Evolutionary conservation across 2,888 invertebrate species (phyloP).

Genomic region (Standfussiana lucernea): DNA sequence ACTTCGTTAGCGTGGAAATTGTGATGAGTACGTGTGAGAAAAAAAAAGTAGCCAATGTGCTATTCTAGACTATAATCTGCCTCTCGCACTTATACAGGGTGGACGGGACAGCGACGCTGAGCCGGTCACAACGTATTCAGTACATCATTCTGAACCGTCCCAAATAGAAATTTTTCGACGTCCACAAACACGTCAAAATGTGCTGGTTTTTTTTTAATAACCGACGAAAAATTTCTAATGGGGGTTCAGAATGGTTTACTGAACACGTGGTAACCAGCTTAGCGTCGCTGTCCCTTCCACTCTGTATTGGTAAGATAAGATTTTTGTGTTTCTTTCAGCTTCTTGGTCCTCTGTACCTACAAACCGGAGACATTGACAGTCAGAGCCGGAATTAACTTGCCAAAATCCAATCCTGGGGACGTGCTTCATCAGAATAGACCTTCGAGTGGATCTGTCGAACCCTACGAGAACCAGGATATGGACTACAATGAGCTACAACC

Average conservation of each 20-base stretch:
- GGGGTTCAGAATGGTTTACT: too few relatives aligned
- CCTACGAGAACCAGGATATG: constrained; percentile 83
- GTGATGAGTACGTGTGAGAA: neutral
- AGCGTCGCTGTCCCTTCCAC: too few relatives aligned
- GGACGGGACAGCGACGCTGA: too few relatives aligned
- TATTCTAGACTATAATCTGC: neutral
- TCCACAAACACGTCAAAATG: too few relatives aligned
- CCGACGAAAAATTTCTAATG: too few relatives aligned
- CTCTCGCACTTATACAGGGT: too few relatives aligned
- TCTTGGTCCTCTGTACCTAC: constrained; percentile 95
- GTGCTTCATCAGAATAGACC: constrained; percentile 85
- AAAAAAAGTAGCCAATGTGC: neutral
- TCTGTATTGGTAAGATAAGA: neutral
- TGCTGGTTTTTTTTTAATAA: too few relatives aligned
- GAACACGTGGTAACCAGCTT: too few relatives aligned
- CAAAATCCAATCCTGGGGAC: constrained; percentile 90
- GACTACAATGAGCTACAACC: constrained; percentile 88
- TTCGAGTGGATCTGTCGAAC: constrained; percentile 84
- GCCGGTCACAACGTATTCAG: too few relatives aligned
- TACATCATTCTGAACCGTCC: too few relatives aligned
- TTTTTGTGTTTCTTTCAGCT: constrained; percentile 85
- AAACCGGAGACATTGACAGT: constrained; percentile 96
- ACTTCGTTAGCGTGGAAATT: neutral
- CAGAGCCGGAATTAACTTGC: constrained; percentile 94
- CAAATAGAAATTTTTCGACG: too few relatives aligned